Percentiles rank a stretch among this genome's conserved stretches.
These are phyloP conservation scores for Marmota monax DNA, from an alignment of 2,113 vertebrate species.

Conservation along the genomic window DNA sequence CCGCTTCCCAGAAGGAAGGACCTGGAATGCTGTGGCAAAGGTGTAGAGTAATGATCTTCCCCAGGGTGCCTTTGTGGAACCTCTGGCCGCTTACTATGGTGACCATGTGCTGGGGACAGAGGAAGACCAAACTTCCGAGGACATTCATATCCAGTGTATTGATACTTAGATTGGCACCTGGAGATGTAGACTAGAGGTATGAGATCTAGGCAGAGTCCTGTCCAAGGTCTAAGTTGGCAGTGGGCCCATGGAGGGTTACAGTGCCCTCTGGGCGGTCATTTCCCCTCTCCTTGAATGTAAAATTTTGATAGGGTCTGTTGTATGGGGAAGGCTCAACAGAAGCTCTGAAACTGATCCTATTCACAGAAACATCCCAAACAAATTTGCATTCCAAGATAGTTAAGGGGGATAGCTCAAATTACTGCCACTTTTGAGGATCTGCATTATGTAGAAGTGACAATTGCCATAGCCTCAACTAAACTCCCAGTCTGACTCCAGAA, in stretches of 20 bases:
- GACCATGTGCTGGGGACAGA: background rate
- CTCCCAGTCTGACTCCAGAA: background rate
- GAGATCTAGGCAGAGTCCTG: background rate
- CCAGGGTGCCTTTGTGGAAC: background rate
- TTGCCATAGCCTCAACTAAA: background rate
- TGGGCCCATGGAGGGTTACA: background rate
- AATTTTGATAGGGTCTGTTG: background rate
- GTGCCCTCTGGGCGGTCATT: background rate
- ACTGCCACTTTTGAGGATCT: background rate
- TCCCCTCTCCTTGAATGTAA: background rate
- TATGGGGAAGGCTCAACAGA: background rate
- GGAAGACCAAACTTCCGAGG: background rate
- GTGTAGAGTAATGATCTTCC: background rate
- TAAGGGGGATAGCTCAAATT: background rate
- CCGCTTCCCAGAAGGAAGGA: background rate
- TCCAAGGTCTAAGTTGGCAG: background rate
- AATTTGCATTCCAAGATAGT: background rate
- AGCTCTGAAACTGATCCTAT: background rate
- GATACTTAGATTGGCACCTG: background rate
- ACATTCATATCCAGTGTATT: background rate
- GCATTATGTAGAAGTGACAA: background rate
- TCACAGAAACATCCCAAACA: slow-evolving; percentile 17
- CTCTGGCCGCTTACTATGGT: background rate
- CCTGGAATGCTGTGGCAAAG: background rate
- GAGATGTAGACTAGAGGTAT: background rate